Percentiles rank a stretch among this genome's conserved stretches.
Conservation (phyloP, 2,888 invertebrate genomes). For the Myopa tessellatipennis region DNA sequence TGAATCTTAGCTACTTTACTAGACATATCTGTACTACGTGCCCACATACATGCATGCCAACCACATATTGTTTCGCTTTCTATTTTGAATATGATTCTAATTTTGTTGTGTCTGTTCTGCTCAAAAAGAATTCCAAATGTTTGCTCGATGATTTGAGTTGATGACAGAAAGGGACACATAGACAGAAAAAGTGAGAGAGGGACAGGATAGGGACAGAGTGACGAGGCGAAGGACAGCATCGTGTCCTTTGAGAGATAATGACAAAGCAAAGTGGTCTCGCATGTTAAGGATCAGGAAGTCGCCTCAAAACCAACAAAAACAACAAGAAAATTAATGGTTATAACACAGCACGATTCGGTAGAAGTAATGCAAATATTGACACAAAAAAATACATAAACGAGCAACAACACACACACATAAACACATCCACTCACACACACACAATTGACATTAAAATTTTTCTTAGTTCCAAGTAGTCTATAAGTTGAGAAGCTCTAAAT, state of each 20-base stretch:
- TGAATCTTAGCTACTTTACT: not conserved
- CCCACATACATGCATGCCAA: not conserved
- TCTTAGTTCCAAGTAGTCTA: conserved; percentile 26
- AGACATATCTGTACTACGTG: not conserved
- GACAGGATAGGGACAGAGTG: not conserved
- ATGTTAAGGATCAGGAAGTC: conserved; percentile 10
- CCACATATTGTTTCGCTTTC: not conserved
- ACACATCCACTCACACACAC: conserved; percentile 2
- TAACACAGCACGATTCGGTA: not conserved
- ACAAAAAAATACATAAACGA: conserved; percentile 8
- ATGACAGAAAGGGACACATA: not conserved
- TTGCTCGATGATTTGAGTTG: not conserved
- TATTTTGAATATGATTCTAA: conserved; percentile 17
- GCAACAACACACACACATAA: conserved; percentile 22
- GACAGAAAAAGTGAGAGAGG: not conserved
- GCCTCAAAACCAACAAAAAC: not conserved
- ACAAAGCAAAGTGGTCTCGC: conserved; percentile 7
- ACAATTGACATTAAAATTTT: conserved; percentile 23
- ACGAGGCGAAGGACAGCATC: not conserved
- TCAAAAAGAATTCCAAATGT: conserved; percentile 24
- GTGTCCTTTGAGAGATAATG: conserved; percentile 6
- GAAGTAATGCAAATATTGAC: conserved; percentile 1
- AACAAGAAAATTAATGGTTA: not conserved
- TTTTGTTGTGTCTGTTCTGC: not conserved
- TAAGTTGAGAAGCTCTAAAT: not conserved